A percentile compares a stretch with the other conserved stretches of the same genome.
These are phyloP conservation scores for Atethmia centrago DNA, from an alignment of 2,888 invertebrate species.

Conservation along the genomic window DNA sequence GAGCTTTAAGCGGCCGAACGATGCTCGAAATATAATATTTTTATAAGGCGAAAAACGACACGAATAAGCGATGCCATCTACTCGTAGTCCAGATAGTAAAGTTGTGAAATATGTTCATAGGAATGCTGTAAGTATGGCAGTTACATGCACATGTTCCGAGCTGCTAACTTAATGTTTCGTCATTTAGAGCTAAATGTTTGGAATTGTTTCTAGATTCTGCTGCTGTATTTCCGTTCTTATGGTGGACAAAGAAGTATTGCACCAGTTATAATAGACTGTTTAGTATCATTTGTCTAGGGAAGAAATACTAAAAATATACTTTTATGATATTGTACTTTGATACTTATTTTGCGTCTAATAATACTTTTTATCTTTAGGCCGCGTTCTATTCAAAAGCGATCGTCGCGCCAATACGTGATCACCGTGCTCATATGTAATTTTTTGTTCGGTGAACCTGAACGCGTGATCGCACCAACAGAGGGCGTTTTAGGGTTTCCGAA, in stretches of 20 bases:
- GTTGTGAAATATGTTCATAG: conserved; percentile 43
- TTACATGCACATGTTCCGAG: conserved; percentile 55
- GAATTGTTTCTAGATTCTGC: conserved; percentile 34
- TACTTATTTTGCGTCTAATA: background rate
- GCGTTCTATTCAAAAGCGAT: too few relatives aligned
- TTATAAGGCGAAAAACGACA: conserved; percentile 12
- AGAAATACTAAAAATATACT: background rate
- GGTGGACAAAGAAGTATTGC: conserved; percentile 9
- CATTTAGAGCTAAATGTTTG: conserved; percentile 30
- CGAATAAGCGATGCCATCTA: background rate
- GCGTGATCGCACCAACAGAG: too few relatives aligned
- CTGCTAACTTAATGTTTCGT: conserved; percentile 44
- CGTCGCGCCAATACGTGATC: too few relatives aligned
- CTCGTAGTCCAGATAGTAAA: conserved; percentile 1
- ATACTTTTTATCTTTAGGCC: too few relatives aligned
- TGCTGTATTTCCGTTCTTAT: conserved; percentile 6
- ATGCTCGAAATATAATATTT: conserved; percentile 4
- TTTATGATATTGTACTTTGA: background rate
- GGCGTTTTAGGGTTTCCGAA: too few relatives aligned
- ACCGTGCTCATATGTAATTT: too few relatives aligned
- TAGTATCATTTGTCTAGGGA: background rate
- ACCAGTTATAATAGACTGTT: background rate
- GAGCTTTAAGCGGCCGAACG: background rate
- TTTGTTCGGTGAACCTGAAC: too few relatives aligned
- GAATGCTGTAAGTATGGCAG: conserved; percentile 34